Evolutionary conservation across 1,140 invertebrate genomes (phyloP), one percentile per base, ranked within the genome.

Genomic region (Telenomus remus): DNA sequence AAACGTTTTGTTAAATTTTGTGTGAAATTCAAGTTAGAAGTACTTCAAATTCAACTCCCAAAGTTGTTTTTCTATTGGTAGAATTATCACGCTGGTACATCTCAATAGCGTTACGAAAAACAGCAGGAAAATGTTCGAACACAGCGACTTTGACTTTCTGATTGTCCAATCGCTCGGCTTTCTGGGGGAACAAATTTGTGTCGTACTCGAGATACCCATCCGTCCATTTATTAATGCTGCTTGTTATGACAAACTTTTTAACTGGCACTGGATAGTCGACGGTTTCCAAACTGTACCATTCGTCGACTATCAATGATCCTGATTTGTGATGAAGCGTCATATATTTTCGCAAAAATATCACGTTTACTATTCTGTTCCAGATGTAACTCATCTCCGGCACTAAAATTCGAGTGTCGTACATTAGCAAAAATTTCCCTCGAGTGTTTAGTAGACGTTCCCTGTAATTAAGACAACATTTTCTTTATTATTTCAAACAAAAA

Each of bases 321-420:
- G 81, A 79, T 43, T 76, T 80, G 3, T 80, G 70, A 34, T 81
- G 86, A 10, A 74, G 76, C 2, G 80, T 75, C 9, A 64, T 81
- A 75, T 91, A 91, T 76, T 90, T 87, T 48, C 89, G 89, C 13
- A 95, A 86, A 60, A 95, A 95, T n/a, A 95, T 81, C 0, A 93
- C 91, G 75, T 94, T 93, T 1, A 94, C 89, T 15, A 94, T 92
- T 70, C 92, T 89, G 43, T 92, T 94, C 94, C 94, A 95, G 7
- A 95, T 76, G 75, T 94, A 93, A 76, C 91, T 89, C 65, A 93
- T 86, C n/a, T 92, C 88, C 49, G 89, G 85, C 13, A 86, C 82
- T 57, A 95, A 92, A 0, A 95, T 82, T 34, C 92, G 87, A 39
- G 88, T 82, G 80, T 95, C 93, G 69, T 94, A 89, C 0, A 94